Base-by-base conservation (phyloP, 2,797 vertebrate species). In the Lepilemur ruficaudatus region DNA sequence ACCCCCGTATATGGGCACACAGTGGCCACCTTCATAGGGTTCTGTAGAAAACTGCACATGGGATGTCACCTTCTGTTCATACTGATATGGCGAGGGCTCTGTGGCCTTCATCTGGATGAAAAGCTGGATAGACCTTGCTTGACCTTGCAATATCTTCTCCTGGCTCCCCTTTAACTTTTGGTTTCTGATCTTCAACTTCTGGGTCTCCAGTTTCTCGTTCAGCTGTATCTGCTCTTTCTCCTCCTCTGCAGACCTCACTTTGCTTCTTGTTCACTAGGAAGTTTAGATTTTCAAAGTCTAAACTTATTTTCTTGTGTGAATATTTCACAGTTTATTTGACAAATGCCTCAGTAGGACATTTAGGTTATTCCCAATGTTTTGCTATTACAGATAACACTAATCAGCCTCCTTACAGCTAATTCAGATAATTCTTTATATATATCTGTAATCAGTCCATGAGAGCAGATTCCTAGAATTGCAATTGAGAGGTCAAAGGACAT, bases 361-460 rank as follows among this genome's bases (percentile, higher is more conserved):
- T 67, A 83, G 25, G 18, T 84, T 63, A 84, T 67, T 96, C 22
- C 14, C 50, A 81, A 32, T 91, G 63, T 73, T 92, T 95, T 79
- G 38, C 76, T 94, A 7, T 79, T 82, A 63, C 30, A 63, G 23
- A 18, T 92, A n/a, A 75, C 23, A 76, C 2, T 28, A 94, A 78
- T 67, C 55, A 67, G 14, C 23, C 32, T 73, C 25, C 46, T 85
- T 59, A 57, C 5, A 70, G 23, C 30, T 63, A 48, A 89, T 89
- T 67, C 85, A 92, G 78, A 72, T 46, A 84, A 72, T 89, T 92
- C 50, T 89, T 89, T 82, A n/a, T 50, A 25, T 69, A 55, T n/a
- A 46, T 50, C 25, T 89, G 5, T 80, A 72, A 50, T 81, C 52
- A n/a, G 79, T 70, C 91, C 46, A 55, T 50, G 55, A 46, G 3